Evolutionary conservation across 2,113 vertebrate genomes (phyloP).

Genomic region (Candoia aspera): DNA sequence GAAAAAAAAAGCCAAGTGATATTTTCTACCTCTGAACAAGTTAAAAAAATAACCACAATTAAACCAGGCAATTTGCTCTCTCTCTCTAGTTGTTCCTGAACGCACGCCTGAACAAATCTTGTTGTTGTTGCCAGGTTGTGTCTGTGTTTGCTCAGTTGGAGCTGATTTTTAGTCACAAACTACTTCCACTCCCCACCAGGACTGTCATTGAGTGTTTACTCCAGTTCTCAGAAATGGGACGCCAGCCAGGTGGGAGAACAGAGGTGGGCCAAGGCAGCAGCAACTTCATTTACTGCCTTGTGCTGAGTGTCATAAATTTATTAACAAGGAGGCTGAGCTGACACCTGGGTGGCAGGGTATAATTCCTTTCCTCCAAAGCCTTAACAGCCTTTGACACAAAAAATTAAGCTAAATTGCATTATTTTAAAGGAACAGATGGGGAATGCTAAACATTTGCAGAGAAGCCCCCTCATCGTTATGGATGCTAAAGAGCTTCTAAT

Average conservation of each 20-base stretch:
- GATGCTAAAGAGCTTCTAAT: neutral
- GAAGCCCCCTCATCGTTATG: neutral
- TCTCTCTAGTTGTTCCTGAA: neutral
- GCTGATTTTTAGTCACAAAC: constrained; percentile 24
- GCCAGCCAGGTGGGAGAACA: neutral
- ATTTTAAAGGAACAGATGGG: constrained; percentile 63
- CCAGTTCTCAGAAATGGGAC: rapidly evolving
- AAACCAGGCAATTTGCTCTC: neutral
- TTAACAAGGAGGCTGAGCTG: constrained; percentile 54
- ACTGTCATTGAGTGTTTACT: constrained; percentile 37
- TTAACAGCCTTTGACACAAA: constrained; percentile 58
- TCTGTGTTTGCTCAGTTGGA: constrained; percentile 25
- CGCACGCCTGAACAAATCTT: neutral
- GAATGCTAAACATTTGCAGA: constrained; percentile 38
- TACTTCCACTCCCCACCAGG: constrained; percentile 8
- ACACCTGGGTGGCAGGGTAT: constrained; percentile 56
- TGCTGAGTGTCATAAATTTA: constrained; percentile 45
- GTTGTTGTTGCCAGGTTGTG: neutral
- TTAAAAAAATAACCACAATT: neutral
- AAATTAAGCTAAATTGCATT: constrained; percentile 65
- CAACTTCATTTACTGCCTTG: constrained; percentile 35
- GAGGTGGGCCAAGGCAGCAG: neutral
- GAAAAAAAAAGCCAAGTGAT: neutral
- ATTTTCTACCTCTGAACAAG: neutral
- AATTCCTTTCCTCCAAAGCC: constrained; percentile 59